These are phyloP conservation scores for Zaprionus africanus DNA, from an alignment of 1,140 invertebrate species.

Conservation along the genomic window DNA sequence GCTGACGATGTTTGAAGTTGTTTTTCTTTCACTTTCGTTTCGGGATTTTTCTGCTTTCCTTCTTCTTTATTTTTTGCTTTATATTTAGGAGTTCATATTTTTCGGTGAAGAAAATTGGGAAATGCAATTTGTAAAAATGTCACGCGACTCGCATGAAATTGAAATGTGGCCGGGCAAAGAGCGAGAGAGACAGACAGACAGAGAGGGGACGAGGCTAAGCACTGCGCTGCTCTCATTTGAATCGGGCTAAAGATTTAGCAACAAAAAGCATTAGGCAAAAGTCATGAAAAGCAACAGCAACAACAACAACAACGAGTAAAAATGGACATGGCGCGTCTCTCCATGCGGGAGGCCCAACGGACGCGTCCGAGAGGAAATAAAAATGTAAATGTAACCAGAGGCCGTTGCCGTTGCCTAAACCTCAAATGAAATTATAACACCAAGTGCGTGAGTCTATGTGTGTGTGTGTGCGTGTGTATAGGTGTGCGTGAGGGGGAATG, in stretches of 20 bases:
- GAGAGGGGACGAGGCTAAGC: conserved; percentile 7
- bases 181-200: not conserved
- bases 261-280: conserved; percentile 56
- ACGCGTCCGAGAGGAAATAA: conserved; percentile 72
- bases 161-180: conserved; percentile 23
- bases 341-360: not conserved
- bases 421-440: conserved; percentile 77
- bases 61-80: conserved; percentile 4
- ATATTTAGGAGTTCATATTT: conserved; percentile 22
- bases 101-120: conserved; percentile 15
- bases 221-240: conserved; percentile 41
- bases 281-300: conserved; percentile 45
- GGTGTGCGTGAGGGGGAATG: not conserved
- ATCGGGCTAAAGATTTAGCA: conserved; percentile 43
- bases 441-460: conserved; percentile 31
- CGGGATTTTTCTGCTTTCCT: not conserved
- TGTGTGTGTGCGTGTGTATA: not conserved
- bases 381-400: conserved; percentile 76
- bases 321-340: conserved; percentile 12
- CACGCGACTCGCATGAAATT: conserved; percentile 47
- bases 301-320: conserved; percentile 28
- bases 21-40: conserved; percentile 19
- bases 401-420: conserved; percentile 43
- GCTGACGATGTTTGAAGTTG: conserved; percentile 46
- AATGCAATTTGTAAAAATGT: conserved; percentile 73